Base-by-base conservation (phyloP, 2,888 invertebrate genomes). In the Agrilus mali region DNA sequence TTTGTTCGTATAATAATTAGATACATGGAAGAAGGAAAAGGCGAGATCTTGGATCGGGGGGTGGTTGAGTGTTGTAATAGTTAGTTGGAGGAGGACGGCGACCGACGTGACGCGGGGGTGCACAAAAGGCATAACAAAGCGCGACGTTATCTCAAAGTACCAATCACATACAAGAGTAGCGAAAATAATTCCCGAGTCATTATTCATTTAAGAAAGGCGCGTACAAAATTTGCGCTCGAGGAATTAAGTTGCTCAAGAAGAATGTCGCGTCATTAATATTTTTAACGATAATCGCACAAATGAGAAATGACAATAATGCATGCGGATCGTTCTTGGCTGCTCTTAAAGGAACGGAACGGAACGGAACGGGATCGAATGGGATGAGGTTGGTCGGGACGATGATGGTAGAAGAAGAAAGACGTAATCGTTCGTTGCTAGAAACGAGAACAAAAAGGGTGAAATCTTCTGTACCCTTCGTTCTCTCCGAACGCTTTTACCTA, bases 281-380 rank as follows among this genome's bases (percentile, higher is more conserved):
- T 67, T 66, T 66, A 65, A 66, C 65, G 66, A 65, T 65, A 64
- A 65, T 66, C 65, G 63, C 57, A 55, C 52, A 60, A 63, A 62
- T 62, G 63, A 62, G 62, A 60, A 64, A 64, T 63, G 64, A 64
- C 64, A 65, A 64, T 64, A 64, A 64, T 65, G 62, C 64, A 63
- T 64, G 63, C 64, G 60, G 63, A 61, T 59, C 60, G 50, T 59
- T 46, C 45, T 47, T 42, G 47, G 41, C 42, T 41, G 41, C 42
- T 41, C 17, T 48, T 47, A 44, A 47, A 48, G 42, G 43, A 44
- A 49, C 48, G 50, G 48, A 51, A 44, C 46, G 49, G 45, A 20
- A 20, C 20, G 6, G 47, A 46, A 40, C 42, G 46, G 46, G 46
- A 34, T 15, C 15, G n/a, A 20, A n/a, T 2, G 43, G 27, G 27